These are phyloP conservation scores for Himalopsyche tibetana DNA, from an alignment of 2,888 invertebrate species.

Conservation along the genomic window DNA sequence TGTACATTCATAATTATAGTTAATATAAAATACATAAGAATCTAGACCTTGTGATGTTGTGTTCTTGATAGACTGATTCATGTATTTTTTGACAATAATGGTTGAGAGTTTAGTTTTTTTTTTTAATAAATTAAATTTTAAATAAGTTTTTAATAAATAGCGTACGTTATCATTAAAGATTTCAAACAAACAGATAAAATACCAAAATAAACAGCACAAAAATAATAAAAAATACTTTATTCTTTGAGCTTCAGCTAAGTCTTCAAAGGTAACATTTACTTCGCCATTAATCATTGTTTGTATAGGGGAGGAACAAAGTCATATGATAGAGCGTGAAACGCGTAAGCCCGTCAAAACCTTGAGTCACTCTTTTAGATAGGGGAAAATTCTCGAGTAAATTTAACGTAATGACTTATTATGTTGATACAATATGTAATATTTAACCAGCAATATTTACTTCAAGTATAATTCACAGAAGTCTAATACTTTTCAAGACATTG, in stretches of 20 bases:
- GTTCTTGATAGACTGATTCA: too few relatives aligned
- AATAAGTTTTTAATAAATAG: too few relatives aligned
- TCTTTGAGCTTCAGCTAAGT: not conserved
- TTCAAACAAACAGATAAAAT: not conserved
- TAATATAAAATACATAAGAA: too few relatives aligned
- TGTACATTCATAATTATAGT: too few relatives aligned
- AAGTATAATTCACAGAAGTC: too few relatives aligned
- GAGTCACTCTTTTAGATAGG: not conserved
- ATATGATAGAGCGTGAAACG: not conserved
- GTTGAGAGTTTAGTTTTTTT: too few relatives aligned
- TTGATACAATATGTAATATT: not conserved
- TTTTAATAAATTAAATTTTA: too few relatives aligned
- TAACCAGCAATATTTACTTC: too few relatives aligned
- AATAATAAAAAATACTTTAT: not conserved
- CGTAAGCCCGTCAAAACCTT: not conserved
- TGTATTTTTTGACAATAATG: too few relatives aligned
- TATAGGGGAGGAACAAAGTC: constrained; percentile 9
- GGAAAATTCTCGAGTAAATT: not conserved
- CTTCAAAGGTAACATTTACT: not conserved
- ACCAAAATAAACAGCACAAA: not conserved
- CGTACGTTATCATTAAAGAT: too few relatives aligned
- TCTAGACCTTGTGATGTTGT: too few relatives aligned
- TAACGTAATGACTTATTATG: not conserved
- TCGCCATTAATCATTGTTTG: not conserved
- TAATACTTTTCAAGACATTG: too few relatives aligned